These are phyloP conservation scores for Nerophis ophidion DNA, from an alignment of 2,113 vertebrate species.

Conservation along the genomic window DNA sequence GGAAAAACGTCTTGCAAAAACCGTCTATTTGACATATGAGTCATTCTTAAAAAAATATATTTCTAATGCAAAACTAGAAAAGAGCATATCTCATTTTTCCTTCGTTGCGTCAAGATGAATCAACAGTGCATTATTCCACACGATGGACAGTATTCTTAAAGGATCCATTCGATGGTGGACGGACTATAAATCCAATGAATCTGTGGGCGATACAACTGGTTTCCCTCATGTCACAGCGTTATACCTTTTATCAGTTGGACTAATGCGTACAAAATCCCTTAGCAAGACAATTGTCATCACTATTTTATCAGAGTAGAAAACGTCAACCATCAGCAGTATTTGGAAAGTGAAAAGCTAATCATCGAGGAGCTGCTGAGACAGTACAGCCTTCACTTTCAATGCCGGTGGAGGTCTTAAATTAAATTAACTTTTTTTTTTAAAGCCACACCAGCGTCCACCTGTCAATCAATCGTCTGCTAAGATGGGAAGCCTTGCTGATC, in stretches of 20 bases:
- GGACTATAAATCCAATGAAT: background rate
- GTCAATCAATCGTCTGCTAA: slow-evolving; percentile 82
- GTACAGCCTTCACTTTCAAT: slow-evolving; percentile 79
- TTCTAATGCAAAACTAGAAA: no score
- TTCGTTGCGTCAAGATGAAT: no score
- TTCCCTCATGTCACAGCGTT: slow-evolving; percentile 17
- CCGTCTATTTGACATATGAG: no score
- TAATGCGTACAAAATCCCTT: slow-evolving; percentile 56
- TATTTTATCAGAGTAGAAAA: slow-evolving; percentile 72
- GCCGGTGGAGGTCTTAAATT: slow-evolving; percentile 82
- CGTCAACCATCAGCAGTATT: slow-evolving; percentile 75
- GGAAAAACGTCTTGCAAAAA: no score
- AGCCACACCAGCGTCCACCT: slow-evolving; percentile 64
- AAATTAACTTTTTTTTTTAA: slow-evolving; percentile 67
- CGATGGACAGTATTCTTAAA: no score
- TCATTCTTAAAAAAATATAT: no score
- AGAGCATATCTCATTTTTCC: no score
- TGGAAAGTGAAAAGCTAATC: slow-evolving; percentile 70
- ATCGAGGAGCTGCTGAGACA: slow-evolving; percentile 50
- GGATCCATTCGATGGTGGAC: no score
- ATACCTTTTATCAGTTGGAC: slow-evolving; percentile 41
- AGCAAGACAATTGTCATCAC: slow-evolving; percentile 73
- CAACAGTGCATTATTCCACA: no score
- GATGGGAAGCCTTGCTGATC: slow-evolving; percentile 69
- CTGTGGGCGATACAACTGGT: slow-evolving; percentile 12